Evolutionary conservation across 2,888 invertebrate genomes (phyloP).

Genomic region (Amphipyra berbera): DNA sequence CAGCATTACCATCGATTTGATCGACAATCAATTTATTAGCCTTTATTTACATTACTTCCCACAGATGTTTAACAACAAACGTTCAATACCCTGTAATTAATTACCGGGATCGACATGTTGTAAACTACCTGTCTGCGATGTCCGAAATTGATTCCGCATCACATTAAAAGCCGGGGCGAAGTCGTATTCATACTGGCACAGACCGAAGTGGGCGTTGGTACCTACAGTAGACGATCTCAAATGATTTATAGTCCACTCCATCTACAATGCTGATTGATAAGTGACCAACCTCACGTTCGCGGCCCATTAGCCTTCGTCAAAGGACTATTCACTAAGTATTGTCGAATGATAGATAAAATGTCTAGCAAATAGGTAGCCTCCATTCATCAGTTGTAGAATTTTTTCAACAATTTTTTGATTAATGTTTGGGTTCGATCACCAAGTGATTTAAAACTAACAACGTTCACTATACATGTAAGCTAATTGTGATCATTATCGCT

Average conservation of each 20-base stretch:
- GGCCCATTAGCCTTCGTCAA: constrained; percentile 80
- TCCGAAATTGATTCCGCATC: constrained; percentile 71
- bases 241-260: constrained; percentile 71
- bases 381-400: constrained; percentile 44
- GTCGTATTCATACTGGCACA: constrained; percentile 67
- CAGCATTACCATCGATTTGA: constrained; percentile 27
- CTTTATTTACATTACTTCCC: constrained; percentile 32
- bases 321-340: constrained; percentile 70
- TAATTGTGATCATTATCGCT: constrained; percentile 6
- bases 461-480: constrained; percentile 8
- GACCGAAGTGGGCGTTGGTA: constrained; percentile 71
- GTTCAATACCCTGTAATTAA: constrained; percentile 49
- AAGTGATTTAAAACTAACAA: constrained; percentile 24
- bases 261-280: constrained; percentile 77
- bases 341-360: constrained; percentile 58
- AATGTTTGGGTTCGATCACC: constrained; percentile 11
- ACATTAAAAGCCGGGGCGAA: constrained; percentile 68
- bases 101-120: constrained; percentile 54
- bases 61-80: constrained; percentile 39
- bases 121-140: constrained; percentile 63
- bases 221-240: constrained; percentile 69
- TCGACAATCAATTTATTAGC: constrained; percentile 26
- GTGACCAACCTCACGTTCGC: constrained; percentile 75
- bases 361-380: constrained; percentile 49
- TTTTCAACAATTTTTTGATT: constrained; percentile 29